phyloP scores from a whole-genome alignment of 2,797 vertebrate genomes.

The Cossypha dichroa region DNA sequence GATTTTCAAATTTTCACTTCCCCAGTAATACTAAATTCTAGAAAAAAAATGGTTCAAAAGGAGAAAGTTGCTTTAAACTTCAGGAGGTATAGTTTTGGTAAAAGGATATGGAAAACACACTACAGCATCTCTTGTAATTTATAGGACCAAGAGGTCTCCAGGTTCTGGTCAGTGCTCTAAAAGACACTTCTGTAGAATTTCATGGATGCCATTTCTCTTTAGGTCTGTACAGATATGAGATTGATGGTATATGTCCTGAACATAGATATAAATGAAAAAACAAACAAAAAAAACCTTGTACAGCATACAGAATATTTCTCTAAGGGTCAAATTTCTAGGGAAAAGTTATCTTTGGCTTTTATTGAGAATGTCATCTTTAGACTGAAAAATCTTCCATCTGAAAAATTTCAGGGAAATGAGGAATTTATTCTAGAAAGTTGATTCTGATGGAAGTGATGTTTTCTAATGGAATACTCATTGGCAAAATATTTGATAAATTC shows the following conservation, averaged over 20 bases:
- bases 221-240: not conserved
- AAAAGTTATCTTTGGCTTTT: not conserved
- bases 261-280: not conserved
- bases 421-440: not conserved
- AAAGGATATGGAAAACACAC: not conserved
- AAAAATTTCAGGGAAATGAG: not conserved
- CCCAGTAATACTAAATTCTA: not conserved
- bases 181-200: not conserved
- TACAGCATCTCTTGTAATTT: not conserved
- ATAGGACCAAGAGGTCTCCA: not conserved
- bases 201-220: not conserved
- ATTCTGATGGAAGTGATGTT: not conserved
- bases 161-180: not conserved
- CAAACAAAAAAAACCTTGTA: not conserved
- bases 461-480: not conserved
- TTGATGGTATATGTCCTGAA: not conserved
- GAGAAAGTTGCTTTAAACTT: not conserved
- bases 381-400: not conserved
- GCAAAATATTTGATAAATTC: not conserved
- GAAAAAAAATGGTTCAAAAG: not conserved
- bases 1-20: not conserved
- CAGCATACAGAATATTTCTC: not conserved
- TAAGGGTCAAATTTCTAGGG: not conserved
- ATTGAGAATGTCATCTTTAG: not conserved
- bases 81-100: not conserved